phyloP scores from a whole-genome alignment of 2,888 invertebrate genomes.

The Alsophila aescularia region DNA sequence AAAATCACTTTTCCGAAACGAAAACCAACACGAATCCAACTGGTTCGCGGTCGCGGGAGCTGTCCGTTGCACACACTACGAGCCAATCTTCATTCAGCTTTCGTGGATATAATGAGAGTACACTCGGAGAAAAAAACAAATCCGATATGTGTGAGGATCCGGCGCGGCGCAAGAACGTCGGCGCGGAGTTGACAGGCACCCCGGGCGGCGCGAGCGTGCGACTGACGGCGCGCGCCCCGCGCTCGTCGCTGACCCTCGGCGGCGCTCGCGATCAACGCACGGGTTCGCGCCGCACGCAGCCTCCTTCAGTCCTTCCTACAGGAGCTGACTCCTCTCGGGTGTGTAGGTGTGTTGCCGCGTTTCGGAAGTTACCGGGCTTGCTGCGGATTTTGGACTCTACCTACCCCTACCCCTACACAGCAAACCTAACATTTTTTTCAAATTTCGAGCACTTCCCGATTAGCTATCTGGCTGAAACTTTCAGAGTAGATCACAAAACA shows the following conservation, averaged over 20 bases:
- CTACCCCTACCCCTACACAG: too few relatives aligned
- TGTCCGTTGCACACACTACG: conserved; percentile 52
- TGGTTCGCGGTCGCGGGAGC: conserved; percentile 23
- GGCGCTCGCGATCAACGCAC: conserved; percentile 5
- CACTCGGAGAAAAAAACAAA: conserved; percentile 51
- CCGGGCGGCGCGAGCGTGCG: conserved; percentile 70
- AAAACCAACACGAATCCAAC: conserved; percentile 48
- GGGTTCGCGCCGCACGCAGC: conserved; percentile 52
- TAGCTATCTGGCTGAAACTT: too few relatives aligned
- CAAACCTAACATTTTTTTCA: too few relatives aligned
- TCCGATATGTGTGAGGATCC: conserved; percentile 51
- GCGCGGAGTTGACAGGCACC: conserved; percentile 58
- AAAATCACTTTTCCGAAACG: conserved; percentile 74
- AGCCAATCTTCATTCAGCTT: conserved; percentile 48
- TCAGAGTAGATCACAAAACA: too few relatives aligned
- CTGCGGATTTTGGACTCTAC: background rate
- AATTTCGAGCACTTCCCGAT: too few relatives aligned
- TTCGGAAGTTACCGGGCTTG: background rate
- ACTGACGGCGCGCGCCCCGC: conserved; percentile 62
- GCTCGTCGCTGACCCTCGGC: conserved; percentile 48
- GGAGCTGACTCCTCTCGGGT: conserved; percentile 48
- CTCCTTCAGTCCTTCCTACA: conserved; percentile 75
- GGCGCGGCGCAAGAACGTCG: conserved; percentile 53
- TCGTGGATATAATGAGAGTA: conserved; percentile 39
- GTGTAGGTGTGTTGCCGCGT: conserved; percentile 42